Base-by-base conservation (phyloP, 1,140 invertebrate genomes). In the Aethina tumida region DNA sequence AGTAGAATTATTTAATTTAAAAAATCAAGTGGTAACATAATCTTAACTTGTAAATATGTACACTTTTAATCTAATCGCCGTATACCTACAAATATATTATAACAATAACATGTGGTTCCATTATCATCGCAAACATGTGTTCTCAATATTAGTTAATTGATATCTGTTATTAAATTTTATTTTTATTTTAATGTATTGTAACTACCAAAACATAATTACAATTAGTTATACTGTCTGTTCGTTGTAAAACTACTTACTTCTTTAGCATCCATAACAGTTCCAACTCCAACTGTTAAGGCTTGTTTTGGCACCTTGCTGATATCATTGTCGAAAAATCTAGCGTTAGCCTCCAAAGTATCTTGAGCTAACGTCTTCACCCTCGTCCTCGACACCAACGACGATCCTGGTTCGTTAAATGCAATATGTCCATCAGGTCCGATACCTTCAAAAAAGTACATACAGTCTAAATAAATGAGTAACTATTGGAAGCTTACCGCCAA, bases 381-480 rank as follows among this genome's bases (percentile, higher is more conserved):
- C 2, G 96, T 99, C 42, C 93, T 72, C 4, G 94, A 98, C 10
- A 84, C 81, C 43, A 98, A 67, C 31, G 91, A 96, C 3, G 84
- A 88, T 16, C 84, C 96, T 5, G 96, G 96, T 63, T 99, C 96
- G 66, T 99, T 99, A 64, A 99, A 99, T 5, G 96, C 96, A 60
- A 99, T 96, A 63, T 99, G 96, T 6, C 96, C 96, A 71, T 99
- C 96, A n/a, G 91, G 90, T 6, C 94, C 94, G 63, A 97, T 96
- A 28, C 92, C 86, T 84, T 43, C 17, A 18, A 14, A 56, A 50
- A 43, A 37, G 40, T 30, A 17, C 7, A 39, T 39, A 10, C 16
- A 41, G n/a, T 39, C 20, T 6, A 22, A 20, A 22, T n/a, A 24
- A 9, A 9, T 22, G 7, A 34, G 13, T 9, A 14, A 14, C 7